Evolutionary conservation across 2,113 vertebrate genomes (phyloP).

Genomic region (Opisthocomus hoazin): DNA sequence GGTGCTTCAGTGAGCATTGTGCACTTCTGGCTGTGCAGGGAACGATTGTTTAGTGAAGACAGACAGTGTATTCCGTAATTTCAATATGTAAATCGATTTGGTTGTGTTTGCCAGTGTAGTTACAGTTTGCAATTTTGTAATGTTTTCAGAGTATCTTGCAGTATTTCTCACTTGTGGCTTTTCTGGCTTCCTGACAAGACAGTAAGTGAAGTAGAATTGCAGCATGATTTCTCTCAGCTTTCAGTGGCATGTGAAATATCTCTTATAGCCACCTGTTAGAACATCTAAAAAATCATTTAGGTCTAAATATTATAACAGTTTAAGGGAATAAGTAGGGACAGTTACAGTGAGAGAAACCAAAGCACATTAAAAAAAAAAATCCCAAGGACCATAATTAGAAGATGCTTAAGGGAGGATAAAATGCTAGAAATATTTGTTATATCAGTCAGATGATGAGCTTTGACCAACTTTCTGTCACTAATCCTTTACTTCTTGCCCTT

Average conservation of each 20-base stretch:
- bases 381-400: background rate
- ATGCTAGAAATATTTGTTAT: background rate
- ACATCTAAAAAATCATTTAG: background rate
- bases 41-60: background rate
- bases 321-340: background rate
- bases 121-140: background rate
- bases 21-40: background rate
- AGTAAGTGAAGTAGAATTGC: background rate
- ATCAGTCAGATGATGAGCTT: background rate
- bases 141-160: background rate
- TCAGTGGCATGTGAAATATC: background rate
- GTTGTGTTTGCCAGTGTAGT: background rate
- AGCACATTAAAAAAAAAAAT: background rate
- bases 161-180: conserved; percentile 25
- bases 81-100: background rate
- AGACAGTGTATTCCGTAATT: background rate
- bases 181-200: conserved; percentile 12
- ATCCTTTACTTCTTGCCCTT: background rate
- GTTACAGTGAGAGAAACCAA: background rate
- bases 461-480: background rate
- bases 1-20: background rate
- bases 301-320: background rate
- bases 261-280: background rate
- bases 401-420: background rate
- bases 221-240: background rate